A percentile compares a stretch with the other conserved stretches of the same genome.
Evolutionary conservation across 2,113 vertebrate genomes (phyloP).

Genomic region (Bos taurus): DNA sequence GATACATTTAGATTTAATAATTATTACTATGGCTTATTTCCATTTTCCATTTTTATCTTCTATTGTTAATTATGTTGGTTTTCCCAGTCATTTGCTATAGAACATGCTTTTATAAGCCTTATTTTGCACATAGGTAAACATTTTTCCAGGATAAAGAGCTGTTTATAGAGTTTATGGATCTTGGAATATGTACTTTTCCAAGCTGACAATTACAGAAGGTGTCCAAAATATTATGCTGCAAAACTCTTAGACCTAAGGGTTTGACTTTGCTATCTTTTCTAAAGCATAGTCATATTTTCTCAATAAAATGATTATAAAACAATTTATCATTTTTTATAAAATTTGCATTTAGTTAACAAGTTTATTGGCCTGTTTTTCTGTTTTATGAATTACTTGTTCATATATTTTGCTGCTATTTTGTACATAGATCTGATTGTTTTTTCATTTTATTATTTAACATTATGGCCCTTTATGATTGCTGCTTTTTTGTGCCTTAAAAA

Average conservation of each 20-base stretch:
- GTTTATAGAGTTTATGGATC: background rate
- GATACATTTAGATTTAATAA: background rate
- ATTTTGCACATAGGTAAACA: background rate
- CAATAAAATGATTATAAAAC: background rate
- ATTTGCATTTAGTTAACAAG: background rate
- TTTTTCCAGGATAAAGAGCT: background rate
- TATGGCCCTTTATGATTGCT: background rate
- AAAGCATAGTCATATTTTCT: background rate
- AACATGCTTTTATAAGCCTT: background rate
- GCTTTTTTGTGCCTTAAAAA: background rate
- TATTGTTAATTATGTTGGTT: background rate
- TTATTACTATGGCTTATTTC: background rate
- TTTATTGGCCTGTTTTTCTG: background rate
- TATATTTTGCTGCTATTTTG: background rate
- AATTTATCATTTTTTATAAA: background rate
- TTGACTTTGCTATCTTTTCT: background rate
- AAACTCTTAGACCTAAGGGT: background rate
- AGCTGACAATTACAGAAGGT: background rate
- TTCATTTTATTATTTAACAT: background rate
- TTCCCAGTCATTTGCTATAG: background rate
- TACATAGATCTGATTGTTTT: background rate
- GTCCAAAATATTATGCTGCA: background rate
- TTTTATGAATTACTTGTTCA: background rate
- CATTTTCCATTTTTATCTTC: background rate
- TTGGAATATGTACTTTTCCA: background rate